phyloP scores from a whole-genome alignment of 2,888 invertebrate species.

The Phlogophora meticulosa region DNA sequence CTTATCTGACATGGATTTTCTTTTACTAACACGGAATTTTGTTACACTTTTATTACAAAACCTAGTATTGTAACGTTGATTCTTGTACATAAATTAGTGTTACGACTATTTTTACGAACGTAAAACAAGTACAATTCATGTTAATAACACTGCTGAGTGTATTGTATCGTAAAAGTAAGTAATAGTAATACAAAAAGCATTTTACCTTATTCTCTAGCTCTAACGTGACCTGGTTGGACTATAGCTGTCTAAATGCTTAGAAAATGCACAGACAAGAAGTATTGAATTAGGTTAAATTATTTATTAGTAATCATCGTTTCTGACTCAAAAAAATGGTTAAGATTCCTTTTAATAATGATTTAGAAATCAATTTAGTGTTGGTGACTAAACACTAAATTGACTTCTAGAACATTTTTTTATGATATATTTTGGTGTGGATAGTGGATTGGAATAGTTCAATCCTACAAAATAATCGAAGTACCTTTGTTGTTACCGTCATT shows the following conservation, averaged over 20 bases:
- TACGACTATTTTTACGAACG: conserved; percentile 54
- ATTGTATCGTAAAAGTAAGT: conserved; percentile 72
- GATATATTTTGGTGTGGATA: too few relatives aligned
- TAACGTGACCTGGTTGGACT: conserved; percentile 70
- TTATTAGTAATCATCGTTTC: too few relatives aligned
- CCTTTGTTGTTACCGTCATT: too few relatives aligned
- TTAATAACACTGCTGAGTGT: conserved; percentile 54
- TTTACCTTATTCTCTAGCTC: conserved; percentile 71
- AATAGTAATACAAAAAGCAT: conserved; percentile 71
- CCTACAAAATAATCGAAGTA: too few relatives aligned
- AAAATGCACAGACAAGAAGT: conserved; percentile 47
- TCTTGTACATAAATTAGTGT: conserved; percentile 50
- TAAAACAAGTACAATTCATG: conserved; percentile 54
- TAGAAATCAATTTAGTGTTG: too few relatives aligned
- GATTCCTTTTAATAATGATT: too few relatives aligned
- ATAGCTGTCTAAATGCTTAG: conserved; percentile 56
- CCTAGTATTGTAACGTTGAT: conserved; percentile 14
- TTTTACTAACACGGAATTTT: conserved; percentile 31
- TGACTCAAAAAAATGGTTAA: too few relatives aligned
- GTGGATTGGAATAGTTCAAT: too few relatives aligned
- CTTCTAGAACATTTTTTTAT: too few relatives aligned
- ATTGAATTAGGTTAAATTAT: neutral
- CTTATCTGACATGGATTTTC: conserved; percentile 14
- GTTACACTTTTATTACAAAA: conserved; percentile 35
- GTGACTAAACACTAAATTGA: too few relatives aligned